Percentiles rank a stretch among this genome's conserved stretches.
Conservation (phyloP, 2,888 invertebrate genomes). For the Leuctra nigra region DNA sequence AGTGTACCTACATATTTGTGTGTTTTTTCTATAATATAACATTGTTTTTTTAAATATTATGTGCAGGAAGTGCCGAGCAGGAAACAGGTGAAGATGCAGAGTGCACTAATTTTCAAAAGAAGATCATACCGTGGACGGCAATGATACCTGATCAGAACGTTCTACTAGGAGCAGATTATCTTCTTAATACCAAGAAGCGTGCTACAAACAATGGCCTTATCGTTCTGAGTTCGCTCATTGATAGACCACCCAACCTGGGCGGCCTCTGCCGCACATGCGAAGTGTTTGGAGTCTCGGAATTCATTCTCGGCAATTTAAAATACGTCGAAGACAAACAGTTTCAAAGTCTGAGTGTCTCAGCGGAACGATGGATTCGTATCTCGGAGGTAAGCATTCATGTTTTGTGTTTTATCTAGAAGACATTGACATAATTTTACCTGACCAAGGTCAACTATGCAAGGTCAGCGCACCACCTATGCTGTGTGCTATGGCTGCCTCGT, state of each 20-base stretch:
- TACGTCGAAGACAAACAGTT: slow-evolving; percentile 70
- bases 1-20: too few relatives aligned
- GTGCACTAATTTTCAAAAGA: slow-evolving; percentile 62
- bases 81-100: slow-evolving; percentile 32
- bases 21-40: too few relatives aligned
- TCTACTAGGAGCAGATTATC: slow-evolving; percentile 27
- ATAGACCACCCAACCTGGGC: slow-evolving; percentile 82
- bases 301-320: slow-evolving; percentile 64
- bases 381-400: slow-evolving; percentile 55
- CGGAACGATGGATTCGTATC: slow-evolving; percentile 81
- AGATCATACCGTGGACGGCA: slow-evolving; percentile 66
- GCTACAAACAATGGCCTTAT: slow-evolving; percentile 50
- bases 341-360: slow-evolving; percentile 80
- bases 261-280: slow-evolving; percentile 90
- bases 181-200: slow-evolving; percentile 16
- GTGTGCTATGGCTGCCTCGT: too few relatives aligned
- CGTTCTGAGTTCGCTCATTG: slow-evolving; percentile 79
- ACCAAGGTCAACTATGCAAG: too few relatives aligned
- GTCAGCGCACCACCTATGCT: too few relatives aligned
- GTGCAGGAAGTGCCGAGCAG: background rate
- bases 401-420: too few relatives aligned
- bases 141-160: slow-evolving; percentile 42
- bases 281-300: slow-evolving; percentile 72
- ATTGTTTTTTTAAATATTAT: too few relatives aligned
- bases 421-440: too few relatives aligned